Evolutionary conservation across 2,113 vertebrate genomes (phyloP).

Genomic region (Echinops telfairi): DNA sequence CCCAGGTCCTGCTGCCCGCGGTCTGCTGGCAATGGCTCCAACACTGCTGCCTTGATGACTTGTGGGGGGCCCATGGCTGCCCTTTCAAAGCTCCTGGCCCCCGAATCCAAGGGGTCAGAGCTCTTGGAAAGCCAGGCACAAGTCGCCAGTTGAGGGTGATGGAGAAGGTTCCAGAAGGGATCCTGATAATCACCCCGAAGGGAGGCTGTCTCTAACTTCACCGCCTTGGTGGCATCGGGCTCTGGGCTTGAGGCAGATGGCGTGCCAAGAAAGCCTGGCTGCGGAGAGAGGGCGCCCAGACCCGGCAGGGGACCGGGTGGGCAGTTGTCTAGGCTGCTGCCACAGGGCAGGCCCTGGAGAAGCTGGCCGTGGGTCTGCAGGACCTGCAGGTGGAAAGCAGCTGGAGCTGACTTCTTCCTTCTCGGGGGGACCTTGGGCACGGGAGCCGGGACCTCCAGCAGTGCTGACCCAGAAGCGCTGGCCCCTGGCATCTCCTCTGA

Average conservation of each 20-base stretch:
- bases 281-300: fast-evolving
- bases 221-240: neutral
- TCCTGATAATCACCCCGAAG: conserved; percentile 1
- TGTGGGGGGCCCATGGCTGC: neutral
- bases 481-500: fast-evolving
- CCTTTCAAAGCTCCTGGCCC: neutral
- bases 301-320: fast-evolving
- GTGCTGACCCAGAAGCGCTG: neutral
- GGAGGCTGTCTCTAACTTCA: neutral
- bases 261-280: fast-evolving
- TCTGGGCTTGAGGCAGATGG: neutral
- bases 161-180: conserved; percentile 66
- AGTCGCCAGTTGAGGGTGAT: conserved; percentile 26
- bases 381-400: conserved; percentile 87
- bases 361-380: conserved; percentile 80
- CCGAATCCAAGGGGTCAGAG: conserved; percentile 56
- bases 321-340: conserved; percentile 57
- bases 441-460: neutral
- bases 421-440: conserved; percentile 87
- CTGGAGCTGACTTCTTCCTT: conserved; percentile 89
- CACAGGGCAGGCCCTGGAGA: conserved; percentile 58
- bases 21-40: neutral
- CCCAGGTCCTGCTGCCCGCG: conserved; percentile 45
- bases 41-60: neutral
- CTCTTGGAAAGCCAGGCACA: conserved; percentile 66